Conservation (phyloP, 92 coral and sea anemone genomes). For the Heteractis magnifica region DNA sequence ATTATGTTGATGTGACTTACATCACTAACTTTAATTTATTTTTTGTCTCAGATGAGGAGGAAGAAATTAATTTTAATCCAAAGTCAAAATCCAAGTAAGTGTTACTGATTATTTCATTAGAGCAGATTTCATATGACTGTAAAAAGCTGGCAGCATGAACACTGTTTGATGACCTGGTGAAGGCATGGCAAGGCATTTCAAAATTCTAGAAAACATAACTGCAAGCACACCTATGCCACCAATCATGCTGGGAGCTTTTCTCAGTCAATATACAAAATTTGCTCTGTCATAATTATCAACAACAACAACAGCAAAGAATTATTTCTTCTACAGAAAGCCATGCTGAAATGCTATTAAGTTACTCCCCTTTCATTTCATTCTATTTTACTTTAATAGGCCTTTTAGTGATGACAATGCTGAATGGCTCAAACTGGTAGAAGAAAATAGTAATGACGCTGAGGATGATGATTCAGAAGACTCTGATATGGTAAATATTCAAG, state of each 20-base stretch:
- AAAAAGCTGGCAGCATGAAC: too few relatives aligned
- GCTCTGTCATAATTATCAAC: too few relatives aligned
- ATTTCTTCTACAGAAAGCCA: too few relatives aligned
- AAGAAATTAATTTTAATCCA: conserved; percentile 39
- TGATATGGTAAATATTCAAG: conserved; percentile 31
- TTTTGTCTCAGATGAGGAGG: conserved; percentile 32
- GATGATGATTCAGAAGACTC: conserved; percentile 47
- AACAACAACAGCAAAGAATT: too few relatives aligned
- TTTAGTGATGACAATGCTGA: conserved; percentile 64
- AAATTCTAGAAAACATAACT: too few relatives aligned
- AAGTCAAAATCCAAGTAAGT: conserved; percentile 58
- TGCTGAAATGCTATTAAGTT: not conserved
- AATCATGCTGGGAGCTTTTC: too few relatives aligned
- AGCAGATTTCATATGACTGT: too few relatives aligned
- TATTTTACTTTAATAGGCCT: conserved; percentile 28
- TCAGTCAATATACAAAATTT: too few relatives aligned
- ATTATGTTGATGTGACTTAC: not conserved
- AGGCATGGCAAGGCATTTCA: too few relatives aligned
- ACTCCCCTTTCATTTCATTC: not conserved
- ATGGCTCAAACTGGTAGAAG: conserved; percentile 58
- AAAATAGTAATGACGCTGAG: conserved; percentile 42
- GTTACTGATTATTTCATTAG: not conserved
- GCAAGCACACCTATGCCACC: too few relatives aligned
- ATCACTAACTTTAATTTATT: not conserved
- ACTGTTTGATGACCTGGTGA: too few relatives aligned